These are phyloP conservation scores for Tursiops truncatus DNA, from an alignment of 2,113 vertebrate species.

Conservation along the genomic window DNA sequence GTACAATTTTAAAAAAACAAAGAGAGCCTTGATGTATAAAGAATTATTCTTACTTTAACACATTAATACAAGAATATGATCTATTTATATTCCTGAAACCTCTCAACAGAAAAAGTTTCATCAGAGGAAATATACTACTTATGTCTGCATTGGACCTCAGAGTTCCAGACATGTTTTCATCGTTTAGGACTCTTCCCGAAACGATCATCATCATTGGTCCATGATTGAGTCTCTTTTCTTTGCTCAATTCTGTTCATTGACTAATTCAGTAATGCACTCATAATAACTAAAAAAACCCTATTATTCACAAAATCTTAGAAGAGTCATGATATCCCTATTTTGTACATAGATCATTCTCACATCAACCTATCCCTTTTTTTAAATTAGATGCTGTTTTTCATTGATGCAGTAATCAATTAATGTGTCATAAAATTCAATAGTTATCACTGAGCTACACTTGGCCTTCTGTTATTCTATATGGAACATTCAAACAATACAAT, in stretches of 20 bases:
- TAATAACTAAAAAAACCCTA: not conserved
- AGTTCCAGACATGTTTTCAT: not conserved
- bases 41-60: not conserved
- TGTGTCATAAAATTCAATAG: not conserved
- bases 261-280: not conserved
- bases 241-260: not conserved
- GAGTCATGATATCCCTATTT: not conserved
- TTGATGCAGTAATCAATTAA: not conserved
- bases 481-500: not conserved
- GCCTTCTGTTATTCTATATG: too few species aligned
- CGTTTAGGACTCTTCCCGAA: not conserved
- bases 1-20: too few species aligned
- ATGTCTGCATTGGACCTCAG: not conserved
- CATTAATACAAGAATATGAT: not conserved
- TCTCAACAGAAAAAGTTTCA: not conserved
- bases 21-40: not conserved
- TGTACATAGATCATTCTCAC: not conserved
- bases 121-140: not conserved
- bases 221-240: not conserved
- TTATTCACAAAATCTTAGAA: not conserved
- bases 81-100: not conserved
- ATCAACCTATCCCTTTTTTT: not conserved
- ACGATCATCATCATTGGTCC: not conserved
- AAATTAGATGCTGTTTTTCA: not conserved
- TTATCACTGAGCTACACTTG: not conserved